These are phyloP conservation scores for Selenia dentaria DNA, from an alignment of 2,888 invertebrate genomes.

Conservation along the genomic window DNA sequence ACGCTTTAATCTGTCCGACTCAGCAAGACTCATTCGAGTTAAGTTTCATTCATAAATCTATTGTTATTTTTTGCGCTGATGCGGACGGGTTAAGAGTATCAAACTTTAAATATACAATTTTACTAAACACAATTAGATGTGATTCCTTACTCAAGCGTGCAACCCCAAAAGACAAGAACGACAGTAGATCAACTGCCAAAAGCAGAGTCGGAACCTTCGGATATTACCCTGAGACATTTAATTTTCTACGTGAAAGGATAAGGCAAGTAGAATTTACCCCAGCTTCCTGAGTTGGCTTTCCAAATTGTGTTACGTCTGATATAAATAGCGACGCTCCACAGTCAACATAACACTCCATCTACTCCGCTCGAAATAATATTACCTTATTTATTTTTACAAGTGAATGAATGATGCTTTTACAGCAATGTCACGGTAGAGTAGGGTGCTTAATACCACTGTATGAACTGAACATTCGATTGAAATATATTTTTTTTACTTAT, in stretches of 20 bases:
- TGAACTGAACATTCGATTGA: conserved; percentile 3
- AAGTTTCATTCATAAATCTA: too few species aligned
- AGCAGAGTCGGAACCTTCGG: conserved; percentile 66
- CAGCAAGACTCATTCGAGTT: too few species aligned
- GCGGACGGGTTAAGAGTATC: too few species aligned
- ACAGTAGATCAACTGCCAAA: conserved; percentile 77
- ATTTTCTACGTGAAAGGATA: conserved; percentile 84
- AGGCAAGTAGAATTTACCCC: conserved; percentile 73
- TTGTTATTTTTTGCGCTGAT: too few species aligned
- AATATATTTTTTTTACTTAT: too few species aligned
- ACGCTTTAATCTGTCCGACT: too few species aligned
- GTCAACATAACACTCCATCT: conserved; percentile 16
- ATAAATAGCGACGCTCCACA: conserved; percentile 49
- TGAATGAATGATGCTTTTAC: neutral
- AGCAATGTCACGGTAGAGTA: too few species aligned
- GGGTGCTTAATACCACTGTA: neutral
- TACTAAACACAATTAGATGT: too few species aligned
- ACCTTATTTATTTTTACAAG: neutral
- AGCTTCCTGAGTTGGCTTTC: conserved; percentile 58
- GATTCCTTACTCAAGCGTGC: conserved; percentile 34
- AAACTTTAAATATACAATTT: too few species aligned
- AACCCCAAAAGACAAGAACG: conserved; percentile 26
- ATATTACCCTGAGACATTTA: conserved; percentile 81
- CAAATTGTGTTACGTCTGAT: conserved; percentile 68
- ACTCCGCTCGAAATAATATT: neutral